These are phyloP conservation scores for Phalacrocorax carbo DNA, from an alignment of 2,113 vertebrate species.

Conservation along the genomic window DNA sequence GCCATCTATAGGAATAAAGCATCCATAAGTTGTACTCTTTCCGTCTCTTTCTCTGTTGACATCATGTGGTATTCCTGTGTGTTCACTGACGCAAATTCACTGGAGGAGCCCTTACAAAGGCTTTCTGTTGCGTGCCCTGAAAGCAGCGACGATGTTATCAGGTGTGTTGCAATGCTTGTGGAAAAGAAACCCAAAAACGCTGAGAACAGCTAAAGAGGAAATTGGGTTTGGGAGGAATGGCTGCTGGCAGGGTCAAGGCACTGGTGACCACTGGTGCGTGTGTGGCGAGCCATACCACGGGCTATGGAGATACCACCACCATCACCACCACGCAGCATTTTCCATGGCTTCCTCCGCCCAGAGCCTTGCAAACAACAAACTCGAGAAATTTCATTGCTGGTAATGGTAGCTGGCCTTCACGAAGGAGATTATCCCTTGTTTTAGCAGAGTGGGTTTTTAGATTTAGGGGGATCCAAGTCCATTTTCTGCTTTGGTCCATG, in stretches of 20 bases:
- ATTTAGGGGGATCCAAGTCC: background rate
- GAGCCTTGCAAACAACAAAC: background rate
- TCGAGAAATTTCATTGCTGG: background rate
- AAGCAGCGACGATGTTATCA: fast-evolving
- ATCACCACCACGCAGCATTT: background rate
- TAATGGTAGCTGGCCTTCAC: background rate
- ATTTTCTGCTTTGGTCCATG: background rate
- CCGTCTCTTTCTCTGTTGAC: background rate
- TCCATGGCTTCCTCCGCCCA: background rate
- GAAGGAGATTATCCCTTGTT: background rate
- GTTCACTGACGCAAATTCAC: background rate
- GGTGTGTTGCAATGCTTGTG: background rate
- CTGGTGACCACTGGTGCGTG: background rate
- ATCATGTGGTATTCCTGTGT: background rate
- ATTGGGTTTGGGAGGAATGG: background rate
- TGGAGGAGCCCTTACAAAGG: background rate
- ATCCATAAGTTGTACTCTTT: background rate
- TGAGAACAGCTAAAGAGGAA: background rate
- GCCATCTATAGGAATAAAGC: background rate
- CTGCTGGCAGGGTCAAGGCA: background rate
- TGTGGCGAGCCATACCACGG: background rate
- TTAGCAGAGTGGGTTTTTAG: background rate
- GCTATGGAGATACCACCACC: background rate
- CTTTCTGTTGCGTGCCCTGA: background rate
- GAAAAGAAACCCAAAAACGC: background rate